Evolutionary conservation across 2,113 vertebrate species (phyloP), one percentile per base, ranked within the genome.

Genomic region (Ictidomys tridecemlineatus): DNA sequence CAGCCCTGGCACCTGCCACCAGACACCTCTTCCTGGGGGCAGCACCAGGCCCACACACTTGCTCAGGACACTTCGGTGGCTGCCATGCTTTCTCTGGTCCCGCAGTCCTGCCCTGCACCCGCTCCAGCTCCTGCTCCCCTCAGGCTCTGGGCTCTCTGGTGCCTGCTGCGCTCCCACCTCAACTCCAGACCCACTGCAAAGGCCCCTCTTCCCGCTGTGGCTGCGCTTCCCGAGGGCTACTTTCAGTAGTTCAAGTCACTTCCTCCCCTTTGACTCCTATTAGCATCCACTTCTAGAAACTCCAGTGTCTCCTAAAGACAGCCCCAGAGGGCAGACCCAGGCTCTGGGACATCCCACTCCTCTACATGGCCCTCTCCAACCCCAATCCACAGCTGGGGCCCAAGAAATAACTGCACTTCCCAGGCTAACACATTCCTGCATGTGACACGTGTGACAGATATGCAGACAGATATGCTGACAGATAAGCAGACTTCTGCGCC

Each of bases 281-380:
- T 1, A n/a, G 28, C 65, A 78, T 2, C 56, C 13, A 12, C 32
- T 63, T 93, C 51, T 67, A 34, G n/a, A 89, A 24, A 42, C 0
- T 3, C 11, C 28, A 1, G 1, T 0, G 6, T 4, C 80, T 73
- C 90, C 73, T 56, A 1, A 0, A 56, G 92, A n/a, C 4, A 39
- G 0, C 5, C 24, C 48, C 4, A 4, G 24, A 80, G 42, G 80
- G 34, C 70, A 67, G 92, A 48, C n/a, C 48, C 37, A 20, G 28
- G 79, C 20, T 32, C 58, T 18, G 39, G n/a, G 13, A 9, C 1
- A 11, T 42, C 32, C 76, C 13, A 6, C 10, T 42, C 51, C 7
- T 26, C 22, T 30, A 8, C 4, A 13, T 0, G 34, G 61, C 45
- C 73, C 77, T 79, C 34, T 10, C 53, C 7, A 13, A 42, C 12